phyloP scores from a whole-genome alignment of 2,888 invertebrate species.

The Alloplasta piceator region DNA sequence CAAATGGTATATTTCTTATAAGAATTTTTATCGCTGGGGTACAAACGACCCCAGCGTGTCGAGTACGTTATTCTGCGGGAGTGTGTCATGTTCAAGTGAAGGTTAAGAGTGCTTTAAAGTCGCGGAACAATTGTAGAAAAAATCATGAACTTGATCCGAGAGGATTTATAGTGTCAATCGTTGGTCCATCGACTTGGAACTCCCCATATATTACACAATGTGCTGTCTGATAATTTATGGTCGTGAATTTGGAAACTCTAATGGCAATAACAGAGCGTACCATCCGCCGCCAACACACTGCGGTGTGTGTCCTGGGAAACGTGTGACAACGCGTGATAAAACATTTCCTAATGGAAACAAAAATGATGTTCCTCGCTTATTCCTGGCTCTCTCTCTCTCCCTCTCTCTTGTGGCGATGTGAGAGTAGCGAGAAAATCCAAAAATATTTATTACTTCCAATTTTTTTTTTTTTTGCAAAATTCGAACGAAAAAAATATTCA shows the following conservation, averaged over 20 bases:
- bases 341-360: constrained; percentile 71
- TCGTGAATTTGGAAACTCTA: constrained; percentile 69
- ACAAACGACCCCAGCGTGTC: too few relatives aligned
- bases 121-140: too few relatives aligned
- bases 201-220: background rate
- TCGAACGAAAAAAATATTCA: background rate
- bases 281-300: constrained; percentile 64
- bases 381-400: constrained; percentile 2
- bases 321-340: constrained; percentile 68
- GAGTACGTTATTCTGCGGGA: too few relatives aligned
- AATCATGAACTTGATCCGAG: too few relatives aligned
- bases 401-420: constrained; percentile 30
- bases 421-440: constrained; percentile 24
- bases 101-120: too few relatives aligned
- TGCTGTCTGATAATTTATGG: constrained; percentile 66
- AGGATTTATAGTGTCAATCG: too few relatives aligned
- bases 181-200: too few relatives aligned
- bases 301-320: constrained; percentile 52
- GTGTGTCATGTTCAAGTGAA: too few relatives aligned
- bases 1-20: too few relatives aligned
- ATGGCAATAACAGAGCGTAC: constrained; percentile 64
- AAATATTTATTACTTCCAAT: constrained; percentile 23
- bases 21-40: too few relatives aligned
- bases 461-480: background rate
- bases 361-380: constrained; percentile 65